A percentile compares a stretch with the other conserved stretches of the same genome.
These are phyloP conservation scores for Pachyrhynchus sulphureomaculatus DNA, from an alignment of 1,140 invertebrate genomes.

Conservation along the genomic window DNA sequence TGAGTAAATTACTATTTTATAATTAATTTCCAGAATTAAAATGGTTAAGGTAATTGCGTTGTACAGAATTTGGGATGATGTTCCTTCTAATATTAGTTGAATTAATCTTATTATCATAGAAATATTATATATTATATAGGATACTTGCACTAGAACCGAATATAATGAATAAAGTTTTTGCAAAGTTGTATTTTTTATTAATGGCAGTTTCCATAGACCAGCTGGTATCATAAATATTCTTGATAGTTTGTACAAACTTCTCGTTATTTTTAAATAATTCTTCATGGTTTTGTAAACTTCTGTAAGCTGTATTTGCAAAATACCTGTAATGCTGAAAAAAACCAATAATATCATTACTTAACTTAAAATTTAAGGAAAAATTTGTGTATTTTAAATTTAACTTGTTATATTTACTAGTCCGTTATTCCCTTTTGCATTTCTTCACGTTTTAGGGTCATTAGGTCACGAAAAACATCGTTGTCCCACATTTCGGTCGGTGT, in stretches of 20 bases:
- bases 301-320: too few relatives aligned
- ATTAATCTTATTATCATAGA: not conserved
- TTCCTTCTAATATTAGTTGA: not conserved
- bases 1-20: not conserved
- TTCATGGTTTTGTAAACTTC: too few relatives aligned
- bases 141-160: not conserved
- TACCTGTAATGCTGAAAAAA: too few relatives aligned
- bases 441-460: too few relatives aligned
- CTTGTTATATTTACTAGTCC: too few relatives aligned
- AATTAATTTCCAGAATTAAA: not conserved
- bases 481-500: too few relatives aligned
- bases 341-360: too few relatives aligned
- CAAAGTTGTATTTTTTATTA: not conserved
- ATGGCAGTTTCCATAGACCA: not conserved
- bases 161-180: not conserved
- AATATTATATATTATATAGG: not conserved
- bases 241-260: not conserved
- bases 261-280: too few relatives aligned
- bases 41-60: not conserved
- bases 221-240: not conserved
- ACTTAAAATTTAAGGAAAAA: too few relatives aligned
- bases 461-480: too few relatives aligned
- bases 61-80: not conserved
- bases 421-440: too few relatives aligned
- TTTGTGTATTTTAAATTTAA: too few relatives aligned